A percentile compares a stretch with the other conserved stretches of the same genome.
phyloP scores from a whole-genome alignment of 2,888 invertebrate genomes.

The Meta bourneti region DNA sequence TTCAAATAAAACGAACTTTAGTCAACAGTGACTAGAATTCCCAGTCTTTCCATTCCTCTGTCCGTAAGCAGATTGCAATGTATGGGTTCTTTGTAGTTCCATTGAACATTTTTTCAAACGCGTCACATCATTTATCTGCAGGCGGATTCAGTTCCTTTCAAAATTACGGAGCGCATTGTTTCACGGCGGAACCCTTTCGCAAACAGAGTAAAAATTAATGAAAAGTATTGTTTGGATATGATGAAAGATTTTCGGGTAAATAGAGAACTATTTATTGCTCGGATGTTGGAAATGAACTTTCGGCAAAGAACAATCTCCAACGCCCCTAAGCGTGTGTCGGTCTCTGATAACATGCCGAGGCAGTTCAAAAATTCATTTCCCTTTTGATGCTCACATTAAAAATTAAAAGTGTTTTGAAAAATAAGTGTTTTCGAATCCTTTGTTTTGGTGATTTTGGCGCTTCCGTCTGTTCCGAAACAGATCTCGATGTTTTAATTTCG shows the following conservation, averaged over 20 bases:
- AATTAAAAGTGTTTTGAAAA: neutral
- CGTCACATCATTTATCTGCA: neutral
- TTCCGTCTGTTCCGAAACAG: neutral
- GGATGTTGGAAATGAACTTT: neutral
- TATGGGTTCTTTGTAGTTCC: neutral
- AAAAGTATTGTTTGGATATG: conserved; percentile 34
- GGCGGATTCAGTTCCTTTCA: neutral
- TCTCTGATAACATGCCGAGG: neutral
- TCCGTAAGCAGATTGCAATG: neutral
- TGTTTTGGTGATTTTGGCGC: neutral
- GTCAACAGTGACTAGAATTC: neutral
- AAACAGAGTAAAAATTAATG: conserved; percentile 40
- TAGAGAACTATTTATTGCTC: conserved; percentile 7
- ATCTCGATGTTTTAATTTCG: neutral
- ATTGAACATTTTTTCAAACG: neutral
- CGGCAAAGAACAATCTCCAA: neutral
- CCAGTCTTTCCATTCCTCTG: neutral
- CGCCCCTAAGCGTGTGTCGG: neutral
- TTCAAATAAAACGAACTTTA: neutral
- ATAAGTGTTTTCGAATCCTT: neutral
- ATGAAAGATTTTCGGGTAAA: conserved; percentile 37
- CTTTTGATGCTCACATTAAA: neutral
- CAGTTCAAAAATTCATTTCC: neutral
- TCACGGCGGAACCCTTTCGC: neutral
- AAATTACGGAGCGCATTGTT: conserved; percentile 28